Base-by-base conservation (phyloP, 1,140 invertebrate species). In the Archivesica marissinica region DNA sequence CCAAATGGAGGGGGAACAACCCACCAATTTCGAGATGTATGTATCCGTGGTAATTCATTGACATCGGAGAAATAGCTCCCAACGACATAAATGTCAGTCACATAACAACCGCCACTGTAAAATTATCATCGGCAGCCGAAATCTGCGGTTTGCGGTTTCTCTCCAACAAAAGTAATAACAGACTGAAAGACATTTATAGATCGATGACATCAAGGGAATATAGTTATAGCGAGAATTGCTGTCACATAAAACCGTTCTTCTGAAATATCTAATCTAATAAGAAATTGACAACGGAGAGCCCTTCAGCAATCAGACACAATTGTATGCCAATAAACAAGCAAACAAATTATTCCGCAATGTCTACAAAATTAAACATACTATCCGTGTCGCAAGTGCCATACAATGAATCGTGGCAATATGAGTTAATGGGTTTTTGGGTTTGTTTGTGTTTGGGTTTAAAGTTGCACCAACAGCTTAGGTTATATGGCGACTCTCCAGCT, bases 231-330 rank as follows among this genome's bases (percentile, higher is more conserved):
- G n/a, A 33, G 30, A 64, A 20, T 64, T 35, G 15, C 28, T 35
- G 30, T 64, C 59, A 9, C 59, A 64, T 64, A 64, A n/a, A 64
- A 25, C 25, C 30, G 59, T 33, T 35, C n/a, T n/a, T n/a, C 2
- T 64, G 59, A 64, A 64, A 64, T 64, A 33, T 35, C 30, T 64
- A 64, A 64, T 64, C 59, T 35, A 64, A 64, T 64, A 64, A 64
- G 59, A 64, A 64, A 64, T 64, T 64, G 59, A 64, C 59, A 64
- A 17, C 2, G 30, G 28, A 35, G 59, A 15, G 30, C 38, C 59
- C 30, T 11, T 2, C 1, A 25, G 59, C 30, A 64, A 64, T 64
- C 59, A 64, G 59, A 64, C 59, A 64, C 28, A 35, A 35, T 64
- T 64, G 59, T 64, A 35, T 64, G 59, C 7, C 59, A 64, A 64